Evolutionary conservation across 2,113 vertebrate genomes (phyloP).

Genomic region (Spilogale gracilis): DNA sequence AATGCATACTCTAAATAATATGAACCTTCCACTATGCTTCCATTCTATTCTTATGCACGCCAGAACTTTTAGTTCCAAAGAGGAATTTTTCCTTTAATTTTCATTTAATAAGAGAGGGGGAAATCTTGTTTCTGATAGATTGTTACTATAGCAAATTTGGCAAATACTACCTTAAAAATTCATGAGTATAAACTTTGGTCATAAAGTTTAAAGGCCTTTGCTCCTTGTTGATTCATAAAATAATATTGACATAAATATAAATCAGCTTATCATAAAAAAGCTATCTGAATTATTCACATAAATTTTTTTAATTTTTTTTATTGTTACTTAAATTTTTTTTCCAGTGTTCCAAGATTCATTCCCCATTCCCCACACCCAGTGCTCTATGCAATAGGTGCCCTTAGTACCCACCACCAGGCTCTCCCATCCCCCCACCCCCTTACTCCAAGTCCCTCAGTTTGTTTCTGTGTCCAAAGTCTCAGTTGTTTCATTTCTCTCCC

Average conservation of each 20-base stretch:
- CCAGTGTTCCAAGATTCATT: no score
- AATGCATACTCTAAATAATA: conserved; percentile 2
- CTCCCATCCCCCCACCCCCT: no score
- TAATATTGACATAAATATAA: conserved; percentile 24
- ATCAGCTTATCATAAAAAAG: conserved; percentile 10
- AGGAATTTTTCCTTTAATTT: not conserved
- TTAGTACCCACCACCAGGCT: no score
- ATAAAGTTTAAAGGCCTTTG: not conserved
- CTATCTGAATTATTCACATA: not conserved
- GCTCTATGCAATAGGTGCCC: no score
- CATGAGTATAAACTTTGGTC: not conserved
- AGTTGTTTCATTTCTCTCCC: no score
- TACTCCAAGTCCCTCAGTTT: no score
- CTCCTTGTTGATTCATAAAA: not conserved
- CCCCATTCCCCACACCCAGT: no score
- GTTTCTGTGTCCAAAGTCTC: no score
- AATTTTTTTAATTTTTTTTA: not conserved
- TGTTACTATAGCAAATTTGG: not conserved
- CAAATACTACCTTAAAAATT: conserved; percentile 24
- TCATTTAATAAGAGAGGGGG: not conserved
- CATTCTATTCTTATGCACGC: not conserved
- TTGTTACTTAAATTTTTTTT: no score
- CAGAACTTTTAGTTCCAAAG: conserved; percentile 8
- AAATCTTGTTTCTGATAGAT: not conserved
- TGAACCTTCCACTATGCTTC: not conserved